These are phyloP conservation scores for Limnephilus auricula DNA, from an alignment of 2,888 invertebrate genomes.

Conservation along the genomic window DNA sequence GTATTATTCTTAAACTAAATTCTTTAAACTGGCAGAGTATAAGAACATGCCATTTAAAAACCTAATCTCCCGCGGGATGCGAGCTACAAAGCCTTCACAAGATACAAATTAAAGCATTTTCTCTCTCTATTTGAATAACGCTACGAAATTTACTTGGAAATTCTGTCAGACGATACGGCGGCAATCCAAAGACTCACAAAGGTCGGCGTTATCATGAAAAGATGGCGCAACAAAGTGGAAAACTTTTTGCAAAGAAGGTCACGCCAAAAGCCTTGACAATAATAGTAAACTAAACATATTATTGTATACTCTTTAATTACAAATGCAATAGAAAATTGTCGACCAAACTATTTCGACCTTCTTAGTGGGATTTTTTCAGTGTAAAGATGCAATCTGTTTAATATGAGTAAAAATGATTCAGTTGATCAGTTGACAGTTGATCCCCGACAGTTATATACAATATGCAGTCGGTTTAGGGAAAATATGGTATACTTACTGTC, in stretches of 20 bases:
- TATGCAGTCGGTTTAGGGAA: too few species aligned
- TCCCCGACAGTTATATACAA: too few species aligned
- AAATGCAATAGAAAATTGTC: not conserved
- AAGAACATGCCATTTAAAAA: not conserved
- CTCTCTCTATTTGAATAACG: not conserved
- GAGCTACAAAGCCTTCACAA: not conserved
- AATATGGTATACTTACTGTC: too few species aligned
- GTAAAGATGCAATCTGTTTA: not conserved
- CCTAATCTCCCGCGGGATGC: not conserved
- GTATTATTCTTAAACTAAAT: not conserved
- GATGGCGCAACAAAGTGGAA: not conserved
- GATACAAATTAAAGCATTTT: conserved; percentile 2
- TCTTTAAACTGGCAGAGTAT: not conserved
- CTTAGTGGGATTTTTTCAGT: too few species aligned
- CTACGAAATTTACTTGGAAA: not conserved
- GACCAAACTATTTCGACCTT: too few species aligned
- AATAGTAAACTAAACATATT: not conserved
- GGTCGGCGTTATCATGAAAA: not conserved
- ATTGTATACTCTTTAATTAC: not conserved
- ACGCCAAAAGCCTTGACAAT: not conserved
- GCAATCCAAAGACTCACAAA: not conserved
- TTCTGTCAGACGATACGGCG: not conserved
- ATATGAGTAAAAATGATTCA: too few species aligned
- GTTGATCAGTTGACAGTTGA: too few species aligned
- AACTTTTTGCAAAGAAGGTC: not conserved